Conservation (phyloP, 2,113 vertebrate genomes). For the Alces alces region DNA sequence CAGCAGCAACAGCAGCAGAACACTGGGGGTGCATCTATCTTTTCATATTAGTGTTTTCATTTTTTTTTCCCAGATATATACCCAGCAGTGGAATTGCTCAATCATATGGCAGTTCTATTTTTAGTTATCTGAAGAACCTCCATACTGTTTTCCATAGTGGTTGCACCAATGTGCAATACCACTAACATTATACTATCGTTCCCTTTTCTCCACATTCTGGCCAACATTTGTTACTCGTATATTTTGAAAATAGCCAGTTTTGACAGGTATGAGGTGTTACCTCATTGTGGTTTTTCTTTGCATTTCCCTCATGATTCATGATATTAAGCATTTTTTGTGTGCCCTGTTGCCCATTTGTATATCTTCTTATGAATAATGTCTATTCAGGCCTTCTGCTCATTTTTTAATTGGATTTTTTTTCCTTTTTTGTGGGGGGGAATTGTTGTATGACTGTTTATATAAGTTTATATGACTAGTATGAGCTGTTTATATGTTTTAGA, state of each 20-base stretch:
- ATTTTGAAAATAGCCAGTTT: not conserved
- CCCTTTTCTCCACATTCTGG: not conserved
- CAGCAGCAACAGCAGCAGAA: not conserved
- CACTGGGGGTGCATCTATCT: not conserved
- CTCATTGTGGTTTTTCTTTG: not conserved
- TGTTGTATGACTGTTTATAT: not conserved
- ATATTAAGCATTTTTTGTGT: not conserved
- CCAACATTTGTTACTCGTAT: not conserved
- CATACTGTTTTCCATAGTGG: not conserved
- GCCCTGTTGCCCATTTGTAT: not conserved
- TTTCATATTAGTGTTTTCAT: not conserved
- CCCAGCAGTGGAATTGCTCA: not conserved
- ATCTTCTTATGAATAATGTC: not conserved
- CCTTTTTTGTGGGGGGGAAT: accelerated
- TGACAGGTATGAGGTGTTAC: not conserved
- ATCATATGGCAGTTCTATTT: not conserved
- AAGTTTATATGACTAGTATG: not conserved
- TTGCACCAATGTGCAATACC: not conserved
- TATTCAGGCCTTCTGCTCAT: not conserved
- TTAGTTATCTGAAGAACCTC: not conserved
- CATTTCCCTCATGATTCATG: not conserved
- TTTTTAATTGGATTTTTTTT: not conserved
- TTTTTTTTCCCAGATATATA: not conserved
- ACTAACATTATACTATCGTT: not conserved
- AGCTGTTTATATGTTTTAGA: not conserved